Percentiles rank a stretch among this genome's conserved stretches.
These are phyloP conservation scores for Leptinotarsa undecemlineata DNA, from an alignment of 1,140 invertebrate species.

Conservation along the genomic window DNA sequence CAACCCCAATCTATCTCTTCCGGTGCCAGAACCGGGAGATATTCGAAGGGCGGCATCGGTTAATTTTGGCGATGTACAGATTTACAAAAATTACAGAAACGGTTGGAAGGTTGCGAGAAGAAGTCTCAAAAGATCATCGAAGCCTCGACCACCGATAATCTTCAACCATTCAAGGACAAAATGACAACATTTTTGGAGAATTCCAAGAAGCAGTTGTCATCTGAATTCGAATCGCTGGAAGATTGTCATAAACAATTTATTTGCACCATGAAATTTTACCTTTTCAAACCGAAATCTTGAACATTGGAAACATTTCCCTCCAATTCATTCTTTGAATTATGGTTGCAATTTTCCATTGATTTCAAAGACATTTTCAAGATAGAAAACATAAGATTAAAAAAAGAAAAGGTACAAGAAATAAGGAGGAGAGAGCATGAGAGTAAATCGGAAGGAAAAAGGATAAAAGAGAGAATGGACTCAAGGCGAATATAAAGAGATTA, in stretches of 20 bases:
- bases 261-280: conserved; percentile 83
- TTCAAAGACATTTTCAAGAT: conserved; percentile 97
- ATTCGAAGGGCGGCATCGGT: conserved; percentile 80
- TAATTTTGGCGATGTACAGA: conserved; percentile 87
- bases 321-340: conserved; percentile 87
- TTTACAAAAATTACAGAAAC: conserved; percentile 68
- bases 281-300: conserved; percentile 78
- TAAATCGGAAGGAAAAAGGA: conserved; percentile 39
- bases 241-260: conserved; percentile 77
- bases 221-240: conserved; percentile 69
- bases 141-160: conserved; percentile 67
- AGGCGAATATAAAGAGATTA: conserved; percentile 48
- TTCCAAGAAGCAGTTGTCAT: conserved; percentile 66
- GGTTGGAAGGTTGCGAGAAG: conserved; percentile 73
- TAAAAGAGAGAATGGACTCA: conserved; percentile 52
- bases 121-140: conserved; percentile 73
- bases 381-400: conserved; percentile 82
- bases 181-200: conserved; percentile 79
- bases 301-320: conserved; percentile 76
- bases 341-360: conserved; percentile 88
- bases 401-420: conserved; percentile 66
- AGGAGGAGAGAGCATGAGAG: conserved; percentile 46
- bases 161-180: conserved; percentile 86
- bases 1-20: conserved; percentile 65
- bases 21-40: conserved; percentile 90